These are phyloP conservation scores for Pristis pectinata DNA, from an alignment of 2,797 vertebrate genomes.

Conservation along the genomic window DNA sequence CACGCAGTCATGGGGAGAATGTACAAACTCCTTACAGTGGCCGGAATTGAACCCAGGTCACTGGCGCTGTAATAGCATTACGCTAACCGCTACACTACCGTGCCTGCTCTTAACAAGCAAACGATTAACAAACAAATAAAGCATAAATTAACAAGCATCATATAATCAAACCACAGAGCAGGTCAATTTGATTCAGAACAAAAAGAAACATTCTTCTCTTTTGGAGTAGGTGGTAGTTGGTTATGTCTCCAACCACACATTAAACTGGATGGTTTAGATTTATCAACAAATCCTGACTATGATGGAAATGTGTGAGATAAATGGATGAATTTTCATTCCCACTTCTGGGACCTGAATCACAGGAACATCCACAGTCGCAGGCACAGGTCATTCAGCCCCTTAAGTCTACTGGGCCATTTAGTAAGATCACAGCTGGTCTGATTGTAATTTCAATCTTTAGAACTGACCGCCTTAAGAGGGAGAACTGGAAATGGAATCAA, in stretches of 20 bases:
- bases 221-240: neutral
- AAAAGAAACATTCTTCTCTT: neutral
- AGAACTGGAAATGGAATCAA: neutral
- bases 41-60: too few relatives aligned
- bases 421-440: too few relatives aligned
- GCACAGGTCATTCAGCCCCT: too few relatives aligned
- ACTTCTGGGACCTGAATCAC: neutral
- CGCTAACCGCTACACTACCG: too few relatives aligned
- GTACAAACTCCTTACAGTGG: too few relatives aligned
- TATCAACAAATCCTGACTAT: neutral
- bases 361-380: too few relatives aligned
- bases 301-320: neutral
- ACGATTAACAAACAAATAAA: too few relatives aligned
- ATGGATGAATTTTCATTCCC: neutral
- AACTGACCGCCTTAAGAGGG: neutral
- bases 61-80: too few relatives aligned
- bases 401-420: too few relatives aligned
- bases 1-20: too few relatives aligned
- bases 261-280: neutral
- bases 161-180: neutral
- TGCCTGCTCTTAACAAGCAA: too few relatives aligned
- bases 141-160: neutral
- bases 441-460: too few relatives aligned
- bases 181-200: neutral
- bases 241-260: neutral